These are phyloP conservation scores for Etheostoma cragini DNA, from an alignment of 2,113 vertebrate species.

Conservation along the genomic window DNA sequence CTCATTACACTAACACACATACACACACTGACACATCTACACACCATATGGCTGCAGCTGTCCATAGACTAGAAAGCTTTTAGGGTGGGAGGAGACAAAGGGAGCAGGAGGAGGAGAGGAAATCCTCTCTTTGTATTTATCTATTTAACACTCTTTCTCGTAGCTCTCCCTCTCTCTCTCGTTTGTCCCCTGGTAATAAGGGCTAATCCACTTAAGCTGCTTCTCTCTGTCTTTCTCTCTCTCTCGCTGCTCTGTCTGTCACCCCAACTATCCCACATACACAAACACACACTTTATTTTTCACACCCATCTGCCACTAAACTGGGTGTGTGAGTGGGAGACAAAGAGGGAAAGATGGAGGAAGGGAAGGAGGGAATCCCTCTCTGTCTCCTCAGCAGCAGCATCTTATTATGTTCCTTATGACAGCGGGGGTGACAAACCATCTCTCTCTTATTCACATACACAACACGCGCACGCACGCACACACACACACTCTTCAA, in stretches of 20 bases:
- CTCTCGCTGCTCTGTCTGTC: constrained; percentile 36
- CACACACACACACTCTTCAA: constrained; percentile 46
- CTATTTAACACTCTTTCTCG: constrained; percentile 53
- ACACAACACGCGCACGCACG: background rate
- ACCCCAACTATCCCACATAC: constrained; percentile 25
- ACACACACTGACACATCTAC: constrained; percentile 15
- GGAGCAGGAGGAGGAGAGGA: constrained; percentile 54
- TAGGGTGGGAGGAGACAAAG: constrained; percentile 61
- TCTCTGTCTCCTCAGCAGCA: constrained; percentile 50
- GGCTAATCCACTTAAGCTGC: constrained; percentile 74
- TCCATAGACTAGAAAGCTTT: constrained; percentile 53
- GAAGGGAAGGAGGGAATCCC: constrained; percentile 70
- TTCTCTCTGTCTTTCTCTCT: constrained; percentile 41
- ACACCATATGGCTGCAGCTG: constrained; percentile 68
- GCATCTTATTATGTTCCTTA: constrained; percentile 58
- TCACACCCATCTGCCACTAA: constrained; percentile 32
- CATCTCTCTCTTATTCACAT: background rate
- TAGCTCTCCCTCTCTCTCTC: constrained; percentile 13
- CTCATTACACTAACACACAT: constrained; percentile 33
- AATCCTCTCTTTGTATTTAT: constrained; percentile 73
- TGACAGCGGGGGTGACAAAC: constrained; percentile 22
- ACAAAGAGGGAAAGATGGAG: constrained; percentile 52
- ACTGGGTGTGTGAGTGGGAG: constrained; percentile 46
- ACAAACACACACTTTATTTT: constrained; percentile 5
- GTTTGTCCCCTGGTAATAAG: constrained; percentile 81